Evolutionary conservation across 2,113 vertebrate species (phyloP).

Genomic region (Paradoxurus hermaphroditus): DNA sequence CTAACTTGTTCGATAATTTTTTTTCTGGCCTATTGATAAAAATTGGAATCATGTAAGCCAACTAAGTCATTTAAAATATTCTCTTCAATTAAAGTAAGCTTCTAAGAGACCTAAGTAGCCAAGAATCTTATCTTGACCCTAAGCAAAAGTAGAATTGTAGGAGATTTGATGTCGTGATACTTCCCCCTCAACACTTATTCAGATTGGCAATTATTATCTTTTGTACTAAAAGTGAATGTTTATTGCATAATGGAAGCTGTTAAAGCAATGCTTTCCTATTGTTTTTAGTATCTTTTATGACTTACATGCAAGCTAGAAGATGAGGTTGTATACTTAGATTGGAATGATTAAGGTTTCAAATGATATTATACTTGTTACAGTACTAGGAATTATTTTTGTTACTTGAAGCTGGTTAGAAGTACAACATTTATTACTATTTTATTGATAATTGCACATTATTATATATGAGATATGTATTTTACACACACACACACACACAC

Average conservation of each 20-base stretch:
- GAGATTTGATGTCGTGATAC: slow-evolving; percentile 22
- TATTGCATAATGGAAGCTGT: slow-evolving; percentile 80
- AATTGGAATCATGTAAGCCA: not conserved
- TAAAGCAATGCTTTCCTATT: slow-evolving; percentile 67
- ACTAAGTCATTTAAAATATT: not conserved
- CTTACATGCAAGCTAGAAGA: slow-evolving; percentile 36
- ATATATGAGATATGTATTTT: not conserved
- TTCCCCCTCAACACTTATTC: slow-evolving; percentile 18
- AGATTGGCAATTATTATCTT: slow-evolving; percentile 54
- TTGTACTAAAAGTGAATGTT: slow-evolving; percentile 58
- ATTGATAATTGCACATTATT: not conserved
- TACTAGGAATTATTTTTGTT: slow-evolving; percentile 46
- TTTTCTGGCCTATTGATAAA: not conserved
- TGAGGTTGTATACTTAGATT: not conserved
- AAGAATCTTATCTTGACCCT: not conserved
- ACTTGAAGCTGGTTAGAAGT: not conserved
- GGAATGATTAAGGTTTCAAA: not conserved
- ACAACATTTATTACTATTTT: not conserved
- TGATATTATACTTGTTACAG: slow-evolving; percentile 45
- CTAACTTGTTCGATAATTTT: not conserved
- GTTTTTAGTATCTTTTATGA: slow-evolving; percentile 70
- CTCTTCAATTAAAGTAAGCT: not conserved
- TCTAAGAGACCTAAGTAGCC: not conserved
- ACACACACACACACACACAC: not conserved
- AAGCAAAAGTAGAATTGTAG: not conserved